A percentile compares a stretch with the other conserved stretches of the same genome.
Conservation (phyloP, 2,888 invertebrate species). For the Argynnis bischoffii region DNA sequence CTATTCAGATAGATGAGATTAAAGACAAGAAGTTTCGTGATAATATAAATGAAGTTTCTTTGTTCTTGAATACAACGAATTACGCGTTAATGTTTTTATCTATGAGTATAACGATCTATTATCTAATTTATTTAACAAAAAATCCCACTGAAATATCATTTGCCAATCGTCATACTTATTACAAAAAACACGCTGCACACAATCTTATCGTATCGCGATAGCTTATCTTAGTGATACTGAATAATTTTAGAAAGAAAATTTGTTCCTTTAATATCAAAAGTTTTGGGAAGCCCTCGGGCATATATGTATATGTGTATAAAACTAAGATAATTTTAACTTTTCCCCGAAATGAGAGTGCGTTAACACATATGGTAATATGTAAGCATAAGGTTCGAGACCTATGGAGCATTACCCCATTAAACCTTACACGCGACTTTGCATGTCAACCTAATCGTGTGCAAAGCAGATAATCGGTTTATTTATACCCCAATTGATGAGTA, state of each 20-base stretch:
- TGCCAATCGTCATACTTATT: slow-evolving; percentile 4
- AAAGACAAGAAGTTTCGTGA: no score
- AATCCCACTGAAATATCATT: background rate
- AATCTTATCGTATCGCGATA: slow-evolving; percentile 18
- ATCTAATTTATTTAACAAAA: background rate
- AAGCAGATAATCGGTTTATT: slow-evolving; percentile 56
- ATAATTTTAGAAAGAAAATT: slow-evolving; percentile 23
- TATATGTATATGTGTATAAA: background rate
- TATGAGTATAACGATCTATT: background rate
- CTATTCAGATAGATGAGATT: no score
- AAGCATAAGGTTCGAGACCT: slow-evolving; percentile 58
- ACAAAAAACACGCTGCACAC: slow-evolving; percentile 9
- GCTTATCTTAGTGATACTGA: slow-evolving; percentile 12
- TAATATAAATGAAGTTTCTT: no score
- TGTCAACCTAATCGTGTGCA: slow-evolving; percentile 48
- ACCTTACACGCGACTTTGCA: slow-evolving; percentile 60
- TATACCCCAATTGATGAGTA: slow-evolving; percentile 52
- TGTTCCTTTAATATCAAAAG: slow-evolving; percentile 16
- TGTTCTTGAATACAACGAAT: no score
- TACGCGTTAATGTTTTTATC: no score
- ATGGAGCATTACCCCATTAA: slow-evolving; percentile 50
- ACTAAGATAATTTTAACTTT: slow-evolving; percentile 25
- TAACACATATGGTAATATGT: slow-evolving; percentile 40
- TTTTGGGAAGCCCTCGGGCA: slow-evolving; percentile 17
- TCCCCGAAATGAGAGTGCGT: slow-evolving; percentile 35